Conservation (phyloP, 2,888 invertebrate genomes). For the Conistra vaccinii region DNA sequence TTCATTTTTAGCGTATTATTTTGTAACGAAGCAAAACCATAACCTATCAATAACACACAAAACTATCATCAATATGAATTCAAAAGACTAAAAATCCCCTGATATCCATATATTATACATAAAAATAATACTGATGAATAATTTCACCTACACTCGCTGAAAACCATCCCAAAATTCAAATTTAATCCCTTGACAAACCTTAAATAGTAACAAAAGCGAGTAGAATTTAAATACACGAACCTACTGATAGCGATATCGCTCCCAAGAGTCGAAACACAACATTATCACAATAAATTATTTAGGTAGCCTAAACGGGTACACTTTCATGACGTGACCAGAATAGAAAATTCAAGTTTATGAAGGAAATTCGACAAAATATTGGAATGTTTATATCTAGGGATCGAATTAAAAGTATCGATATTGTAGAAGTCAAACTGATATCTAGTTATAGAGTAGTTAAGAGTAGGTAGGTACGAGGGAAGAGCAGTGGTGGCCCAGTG, state of each 20-base stretch:
- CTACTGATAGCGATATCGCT: conserved; percentile 43
- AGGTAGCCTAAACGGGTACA: conserved; percentile 29
- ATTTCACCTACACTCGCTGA: neutral
- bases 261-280: conserved; percentile 43
- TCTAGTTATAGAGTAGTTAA: neutral
- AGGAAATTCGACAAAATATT: conserved; percentile 40
- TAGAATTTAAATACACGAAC: conserved; percentile 44
- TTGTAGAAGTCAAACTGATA: neutral
- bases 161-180: conserved; percentile 27
- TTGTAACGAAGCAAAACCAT: no score
- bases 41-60: neutral
- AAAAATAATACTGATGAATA: conserved; percentile 7
- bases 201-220: conserved; percentile 40
- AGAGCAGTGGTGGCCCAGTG: no score
- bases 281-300: conserved; percentile 51
- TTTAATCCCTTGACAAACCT: conserved; percentile 34
- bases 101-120: neutral
- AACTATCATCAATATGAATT: neutral
- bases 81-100: no score
- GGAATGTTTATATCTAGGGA: conserved; percentile 15
- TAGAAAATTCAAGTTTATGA: conserved; percentile 34
- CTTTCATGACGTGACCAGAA: conserved; percentile 40
- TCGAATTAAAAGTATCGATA: neutral
- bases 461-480: neutral
- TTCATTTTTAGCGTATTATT: no score